phyloP scores from a whole-genome alignment of 2,888 invertebrate genomes.

The Physocephala rufipes region DNA sequence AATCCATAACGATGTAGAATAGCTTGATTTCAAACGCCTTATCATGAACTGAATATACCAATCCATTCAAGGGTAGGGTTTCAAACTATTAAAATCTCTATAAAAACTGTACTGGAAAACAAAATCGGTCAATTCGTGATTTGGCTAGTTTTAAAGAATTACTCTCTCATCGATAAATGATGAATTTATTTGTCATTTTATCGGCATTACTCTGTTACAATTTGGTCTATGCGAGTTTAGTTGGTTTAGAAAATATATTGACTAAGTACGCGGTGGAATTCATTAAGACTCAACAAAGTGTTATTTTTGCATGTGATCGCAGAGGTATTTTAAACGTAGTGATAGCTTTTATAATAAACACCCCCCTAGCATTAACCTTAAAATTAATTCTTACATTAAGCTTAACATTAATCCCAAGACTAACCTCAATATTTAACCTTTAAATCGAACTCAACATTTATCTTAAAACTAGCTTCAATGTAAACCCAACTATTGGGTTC shows the following conservation, averaged over 20 bases:
- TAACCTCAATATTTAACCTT: too few species aligned
- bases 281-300: slow-evolving; percentile 47
- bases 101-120: slow-evolving; percentile 18
- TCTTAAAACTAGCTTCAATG: too few species aligned
- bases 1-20: too few species aligned
- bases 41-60: too few species aligned
- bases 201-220: background rate
- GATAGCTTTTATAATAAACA: background rate
- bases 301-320: slow-evolving; percentile 52
- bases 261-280: slow-evolving; percentile 48
- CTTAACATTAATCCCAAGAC: too few species aligned
- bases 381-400: too few species aligned
- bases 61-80: too few species aligned
- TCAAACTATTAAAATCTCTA: background rate
- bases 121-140: background rate
- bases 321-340: slow-evolving; percentile 48
- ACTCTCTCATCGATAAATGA: background rate
- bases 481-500: too few species aligned
- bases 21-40: too few species aligned
- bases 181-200: background rate
- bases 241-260: slow-evolving; percentile 40
- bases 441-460: too few species aligned
- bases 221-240: background rate
- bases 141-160: too few species aligned
- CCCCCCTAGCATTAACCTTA: too few species aligned